These are phyloP conservation scores for Kryptolebias marmoratus DNA, from an alignment of 2,113 vertebrate genomes.

Conservation along the genomic window DNA sequence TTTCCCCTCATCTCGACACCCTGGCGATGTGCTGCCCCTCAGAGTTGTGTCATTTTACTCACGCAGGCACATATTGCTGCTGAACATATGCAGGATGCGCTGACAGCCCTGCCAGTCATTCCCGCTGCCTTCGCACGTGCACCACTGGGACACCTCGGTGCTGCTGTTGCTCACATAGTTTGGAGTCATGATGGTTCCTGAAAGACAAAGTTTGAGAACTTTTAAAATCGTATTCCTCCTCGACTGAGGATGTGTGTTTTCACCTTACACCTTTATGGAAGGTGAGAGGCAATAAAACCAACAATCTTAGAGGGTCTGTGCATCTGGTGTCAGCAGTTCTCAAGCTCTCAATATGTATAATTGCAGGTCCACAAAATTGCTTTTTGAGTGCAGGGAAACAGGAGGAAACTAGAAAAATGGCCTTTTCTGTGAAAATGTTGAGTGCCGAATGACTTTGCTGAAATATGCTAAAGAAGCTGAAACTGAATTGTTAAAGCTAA, in stretches of 20 bases:
- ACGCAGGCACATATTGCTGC: conserved; percentile 91
- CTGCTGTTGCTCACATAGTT: conserved; percentile 94
- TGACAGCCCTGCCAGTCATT: conserved; percentile 92
- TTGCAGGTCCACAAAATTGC: conserved; percentile 43
- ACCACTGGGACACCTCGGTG: conserved; percentile 90
- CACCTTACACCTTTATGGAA: conserved; percentile 16
- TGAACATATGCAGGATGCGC: conserved; percentile 87
- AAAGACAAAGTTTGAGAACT: conserved; percentile 10
- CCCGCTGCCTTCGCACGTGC: conserved; percentile 91
- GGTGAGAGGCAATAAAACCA: conserved; percentile 3
- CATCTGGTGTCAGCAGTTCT: conserved; percentile 28
- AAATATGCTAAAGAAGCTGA: too few relatives aligned
- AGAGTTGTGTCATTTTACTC: conserved; percentile 67
- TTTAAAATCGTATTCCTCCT: conserved; percentile 19
- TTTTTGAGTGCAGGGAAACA: conserved; percentile 22
- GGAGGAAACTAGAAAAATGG: conserved; percentile 2
- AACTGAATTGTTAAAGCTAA: too few relatives aligned
- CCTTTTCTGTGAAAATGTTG: too few relatives aligned
- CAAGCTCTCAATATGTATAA: conserved; percentile 46
- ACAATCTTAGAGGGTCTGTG: conserved; percentile 27
- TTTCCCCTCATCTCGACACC: too few relatives aligned
- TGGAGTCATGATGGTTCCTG: conserved; percentile 95
- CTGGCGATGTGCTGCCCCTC: neutral
- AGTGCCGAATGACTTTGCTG: too few relatives aligned
- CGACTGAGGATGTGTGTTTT: conserved; percentile 18